Conservation (phyloP, 2,113 vertebrate genomes). For the Herpetotheres cachinnans region DNA sequence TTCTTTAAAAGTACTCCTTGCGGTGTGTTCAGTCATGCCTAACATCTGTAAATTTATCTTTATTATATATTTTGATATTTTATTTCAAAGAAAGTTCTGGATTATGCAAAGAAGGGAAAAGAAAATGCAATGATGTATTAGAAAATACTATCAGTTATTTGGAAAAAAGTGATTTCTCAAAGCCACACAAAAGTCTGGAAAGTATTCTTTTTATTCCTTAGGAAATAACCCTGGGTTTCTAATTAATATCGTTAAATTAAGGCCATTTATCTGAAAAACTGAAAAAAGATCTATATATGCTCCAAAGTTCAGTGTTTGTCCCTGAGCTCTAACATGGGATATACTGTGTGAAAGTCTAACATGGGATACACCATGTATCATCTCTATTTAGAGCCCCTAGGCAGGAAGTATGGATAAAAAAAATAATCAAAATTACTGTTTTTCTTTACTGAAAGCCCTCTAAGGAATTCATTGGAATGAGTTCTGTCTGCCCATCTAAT, state of each 20-base stretch:
- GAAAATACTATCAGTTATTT: background rate
- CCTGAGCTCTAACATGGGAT: conserved; percentile 58
- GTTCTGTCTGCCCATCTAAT: conserved; percentile 81
- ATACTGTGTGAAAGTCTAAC: conserved; percentile 42
- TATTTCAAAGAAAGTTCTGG: background rate
- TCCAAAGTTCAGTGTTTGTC: conserved; percentile 67
- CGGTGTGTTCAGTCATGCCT: background rate
- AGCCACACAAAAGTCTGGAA: conserved; percentile 49
- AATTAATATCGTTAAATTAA: conserved; percentile 70
- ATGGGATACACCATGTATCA: conserved; percentile 48
- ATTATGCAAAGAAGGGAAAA: background rate
- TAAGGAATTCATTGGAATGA: conserved; percentile 79
- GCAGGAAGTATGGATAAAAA: conserved; percentile 70
- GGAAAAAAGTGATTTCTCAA: conserved; percentile 25
- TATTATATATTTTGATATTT: background rate
- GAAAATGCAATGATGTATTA: background rate
- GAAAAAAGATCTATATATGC: conserved; percentile 54
- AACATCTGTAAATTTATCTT: background rate
- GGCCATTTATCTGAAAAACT: conserved; percentile 61
- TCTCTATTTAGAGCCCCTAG: conserved; percentile 70
- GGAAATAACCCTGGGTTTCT: conserved; percentile 63
- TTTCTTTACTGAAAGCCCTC: conserved; percentile 76
- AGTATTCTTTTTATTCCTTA: conserved; percentile 66
- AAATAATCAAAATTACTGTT: conserved; percentile 75
- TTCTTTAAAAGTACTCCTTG: background rate